phyloP scores from a whole-genome alignment of 2,888 invertebrate genomes.

The Chrysodeixis includens region DNA sequence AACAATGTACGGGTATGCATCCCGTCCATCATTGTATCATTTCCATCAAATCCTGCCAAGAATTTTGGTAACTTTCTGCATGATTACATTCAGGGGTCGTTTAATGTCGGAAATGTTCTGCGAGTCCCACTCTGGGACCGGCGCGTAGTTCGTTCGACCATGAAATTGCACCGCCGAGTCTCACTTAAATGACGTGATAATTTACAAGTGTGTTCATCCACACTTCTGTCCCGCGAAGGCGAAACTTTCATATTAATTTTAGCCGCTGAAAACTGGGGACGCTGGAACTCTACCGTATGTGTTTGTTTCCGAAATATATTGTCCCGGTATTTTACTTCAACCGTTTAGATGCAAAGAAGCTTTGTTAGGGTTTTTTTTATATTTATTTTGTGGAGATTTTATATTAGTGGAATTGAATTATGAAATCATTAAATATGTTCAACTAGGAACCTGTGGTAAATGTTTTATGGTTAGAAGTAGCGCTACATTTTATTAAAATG shows the following conservation, averaged over 20 bases:
- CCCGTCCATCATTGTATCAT: slow-evolving; percentile 44
- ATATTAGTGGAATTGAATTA: too few species aligned
- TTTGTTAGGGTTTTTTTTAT: not conserved
- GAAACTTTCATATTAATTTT: slow-evolving; percentile 67
- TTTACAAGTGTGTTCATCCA: slow-evolving; percentile 73
- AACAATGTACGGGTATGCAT: not conserved
- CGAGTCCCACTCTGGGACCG: slow-evolving; percentile 51
- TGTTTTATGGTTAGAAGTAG: too few species aligned
- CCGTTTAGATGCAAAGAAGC: not conserved
- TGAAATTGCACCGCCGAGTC: slow-evolving; percentile 75
- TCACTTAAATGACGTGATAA: slow-evolving; percentile 76
- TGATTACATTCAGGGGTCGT: slow-evolving; percentile 56
- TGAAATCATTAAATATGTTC: too few species aligned
- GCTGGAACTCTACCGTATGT: slow-evolving; percentile 34
- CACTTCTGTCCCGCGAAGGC: slow-evolving; percentile 62
- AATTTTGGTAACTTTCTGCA: slow-evolving; percentile 50
- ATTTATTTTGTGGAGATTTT: too few species aligned
- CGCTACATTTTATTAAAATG: too few species aligned
- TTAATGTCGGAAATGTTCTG: slow-evolving; percentile 43
- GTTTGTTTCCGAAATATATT: slow-evolving; percentile 33
- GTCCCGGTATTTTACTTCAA: slow-evolving; percentile 20
- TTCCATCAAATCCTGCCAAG: slow-evolving; percentile 38
- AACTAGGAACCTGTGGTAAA: too few species aligned
- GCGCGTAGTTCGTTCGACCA: slow-evolving; percentile 64
- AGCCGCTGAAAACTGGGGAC: slow-evolving; percentile 51